Conservation (phyloP, 2,113 vertebrate genomes). For the Chaenogobius annularis region DNA sequence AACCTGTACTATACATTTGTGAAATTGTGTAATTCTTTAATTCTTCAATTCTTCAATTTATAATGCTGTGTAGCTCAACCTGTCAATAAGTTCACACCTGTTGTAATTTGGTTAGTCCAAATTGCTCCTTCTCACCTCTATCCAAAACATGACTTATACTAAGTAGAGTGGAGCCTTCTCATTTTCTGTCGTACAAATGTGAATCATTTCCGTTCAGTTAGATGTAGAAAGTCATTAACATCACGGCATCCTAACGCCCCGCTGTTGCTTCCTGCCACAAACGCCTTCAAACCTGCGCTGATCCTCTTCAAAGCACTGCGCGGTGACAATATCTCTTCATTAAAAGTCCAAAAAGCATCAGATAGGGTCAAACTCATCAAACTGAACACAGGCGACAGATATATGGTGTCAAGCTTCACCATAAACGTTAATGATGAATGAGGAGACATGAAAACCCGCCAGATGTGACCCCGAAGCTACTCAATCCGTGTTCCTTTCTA, state of each 20-base stretch:
- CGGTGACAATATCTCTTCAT: conserved; percentile 6
- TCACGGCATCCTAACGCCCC: not conserved
- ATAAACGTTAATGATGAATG: conserved; percentile 22
- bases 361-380: conserved; percentile 12
- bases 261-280: not conserved
- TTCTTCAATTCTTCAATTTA: no score
- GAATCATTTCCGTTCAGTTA: not conserved
- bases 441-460: conserved; percentile 6
- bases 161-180: not conserved
- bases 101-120: not conserved
- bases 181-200: not conserved
- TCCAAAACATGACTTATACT: not conserved
- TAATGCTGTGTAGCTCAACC: not conserved
- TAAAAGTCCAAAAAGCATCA: conserved; percentile 22
- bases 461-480: conserved; percentile 16
- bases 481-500: conserved; percentile 22
- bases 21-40: no score
- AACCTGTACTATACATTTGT: no score
- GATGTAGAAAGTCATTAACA: not conserved
- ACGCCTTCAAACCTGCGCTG: conserved; percentile 9
- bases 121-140: not conserved
- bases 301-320: conserved; percentile 18
- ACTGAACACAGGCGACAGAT: conserved; percentile 4
- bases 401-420: conserved; percentile 20
- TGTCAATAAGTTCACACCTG: not conserved